These are phyloP conservation scores for Lepus timidus DNA, from an alignment of 2,113 vertebrate genomes.

Conservation along the genomic window DNA sequence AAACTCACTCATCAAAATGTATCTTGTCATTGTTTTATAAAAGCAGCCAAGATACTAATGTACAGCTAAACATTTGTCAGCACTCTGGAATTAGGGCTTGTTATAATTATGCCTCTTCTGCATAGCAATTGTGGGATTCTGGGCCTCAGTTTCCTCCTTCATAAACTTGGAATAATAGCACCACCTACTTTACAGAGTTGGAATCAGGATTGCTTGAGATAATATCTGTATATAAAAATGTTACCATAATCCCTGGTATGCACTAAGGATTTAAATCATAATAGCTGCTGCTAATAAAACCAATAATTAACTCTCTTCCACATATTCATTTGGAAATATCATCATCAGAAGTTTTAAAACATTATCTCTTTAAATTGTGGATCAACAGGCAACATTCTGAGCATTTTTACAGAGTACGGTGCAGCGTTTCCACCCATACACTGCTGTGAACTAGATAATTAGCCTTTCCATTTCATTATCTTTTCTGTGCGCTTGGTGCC, in stretches of 20 bases:
- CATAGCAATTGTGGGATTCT: not conserved
- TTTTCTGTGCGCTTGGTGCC: too few species aligned
- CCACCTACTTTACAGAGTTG: not conserved
- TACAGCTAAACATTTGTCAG: not conserved
- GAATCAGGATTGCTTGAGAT: constrained; percentile 25
- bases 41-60: not conserved
- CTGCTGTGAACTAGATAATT: too few species aligned
- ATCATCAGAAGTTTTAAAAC: not conserved
- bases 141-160: not conserved
- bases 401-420: too few species aligned
- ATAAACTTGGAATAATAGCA: not conserved
- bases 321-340: not conserved
- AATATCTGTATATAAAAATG: not conserved
- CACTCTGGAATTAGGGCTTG: not conserved
- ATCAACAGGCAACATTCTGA: too few species aligned
- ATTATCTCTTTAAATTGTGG: too few species aligned
- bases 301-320: not conserved
- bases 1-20: not conserved
- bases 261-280: not conserved
- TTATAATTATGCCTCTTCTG: not conserved
- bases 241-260: not conserved
- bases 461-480: too few species aligned
- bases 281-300: not conserved
- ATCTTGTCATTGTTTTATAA: not conserved
- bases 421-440: too few species aligned